Evolutionary conservation across 2,888 invertebrate genomes (phyloP).

Genomic region (Agrilus biguttatus): DNA sequence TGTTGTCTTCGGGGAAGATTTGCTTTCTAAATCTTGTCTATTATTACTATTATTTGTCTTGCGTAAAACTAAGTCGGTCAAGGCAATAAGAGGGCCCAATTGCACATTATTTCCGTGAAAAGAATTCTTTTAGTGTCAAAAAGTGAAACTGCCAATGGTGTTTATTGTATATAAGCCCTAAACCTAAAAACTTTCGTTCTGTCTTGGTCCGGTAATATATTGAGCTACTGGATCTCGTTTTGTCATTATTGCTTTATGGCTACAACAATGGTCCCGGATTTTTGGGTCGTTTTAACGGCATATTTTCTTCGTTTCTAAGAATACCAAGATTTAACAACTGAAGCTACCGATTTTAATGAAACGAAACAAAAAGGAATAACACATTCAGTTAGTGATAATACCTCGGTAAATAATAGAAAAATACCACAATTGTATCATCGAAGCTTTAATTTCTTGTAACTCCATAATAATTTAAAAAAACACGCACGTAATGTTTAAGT

Average conservation of each 20-base stretch:
- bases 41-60: background rate
- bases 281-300: background rate
- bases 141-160: constrained; percentile 11
- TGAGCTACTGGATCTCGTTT: constrained; percentile 12
- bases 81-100: constrained; percentile 3
- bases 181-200: constrained; percentile 13
- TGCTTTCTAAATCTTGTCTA: too few relatives aligned
- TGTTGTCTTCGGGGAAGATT: too few relatives aligned
- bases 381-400: too few relatives aligned
- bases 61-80: constrained; percentile 5
- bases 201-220: constrained; percentile 11
- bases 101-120: constrained; percentile 9
- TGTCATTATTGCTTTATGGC: constrained; percentile 12
- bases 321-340: too few relatives aligned
- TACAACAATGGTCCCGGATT: constrained; percentile 3
- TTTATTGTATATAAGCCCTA: constrained; percentile 7
- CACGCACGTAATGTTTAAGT: too few relatives aligned
- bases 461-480: too few relatives aligned
- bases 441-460: too few relatives aligned
- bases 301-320: too few relatives aligned
- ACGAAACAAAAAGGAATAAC: too few relatives aligned
- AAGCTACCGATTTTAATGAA: too few relatives aligned
- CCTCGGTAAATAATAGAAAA: too few relatives aligned
- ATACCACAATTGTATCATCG: too few relatives aligned
- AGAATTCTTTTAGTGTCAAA: constrained; percentile 12